Conservation (phyloP, 2,888 invertebrate genomes). For the Mythimna ferrago region DNA sequence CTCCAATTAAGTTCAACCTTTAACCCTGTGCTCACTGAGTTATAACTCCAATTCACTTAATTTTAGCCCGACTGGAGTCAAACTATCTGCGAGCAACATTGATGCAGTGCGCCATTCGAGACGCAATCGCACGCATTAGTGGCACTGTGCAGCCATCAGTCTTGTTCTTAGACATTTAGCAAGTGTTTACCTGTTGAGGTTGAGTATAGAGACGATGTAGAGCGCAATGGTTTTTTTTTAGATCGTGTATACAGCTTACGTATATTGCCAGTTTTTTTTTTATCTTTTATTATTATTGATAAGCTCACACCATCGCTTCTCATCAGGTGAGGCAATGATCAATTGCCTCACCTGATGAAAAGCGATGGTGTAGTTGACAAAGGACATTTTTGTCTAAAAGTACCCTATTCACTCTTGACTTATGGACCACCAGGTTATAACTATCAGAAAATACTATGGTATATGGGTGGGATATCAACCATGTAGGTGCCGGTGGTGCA, state of each 20-base stretch:
- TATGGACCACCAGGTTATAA: too few relatives aligned
- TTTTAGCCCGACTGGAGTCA: conserved; percentile 56
- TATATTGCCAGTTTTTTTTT: not conserved
- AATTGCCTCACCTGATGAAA: too few relatives aligned
- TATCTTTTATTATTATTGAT: too few relatives aligned
- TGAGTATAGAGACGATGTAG: conserved; percentile 20
- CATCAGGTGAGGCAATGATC: too few relatives aligned
- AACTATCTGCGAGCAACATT: conserved; percentile 59
- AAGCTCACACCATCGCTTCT: too few relatives aligned
- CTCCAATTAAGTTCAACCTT: conserved; percentile 31
- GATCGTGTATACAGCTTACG: not conserved
- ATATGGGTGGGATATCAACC: too few relatives aligned
- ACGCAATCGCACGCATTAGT: conserved; percentile 64
- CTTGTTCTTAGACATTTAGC: conserved; percentile 51
- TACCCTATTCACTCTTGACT: too few relatives aligned
- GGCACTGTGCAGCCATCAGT: conserved; percentile 39
- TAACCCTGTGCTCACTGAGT: conserved; percentile 27
- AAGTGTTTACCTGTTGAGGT: conserved; percentile 46
- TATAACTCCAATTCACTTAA: conserved; percentile 55
- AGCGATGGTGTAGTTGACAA: too few relatives aligned
- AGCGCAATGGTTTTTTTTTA: conserved; percentile 22
- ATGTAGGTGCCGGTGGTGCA: too few relatives aligned
- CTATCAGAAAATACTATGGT: too few relatives aligned
- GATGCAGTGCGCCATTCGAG: conserved; percentile 62
- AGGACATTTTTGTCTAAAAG: too few relatives aligned